These are phyloP conservation scores for Vireo altiloquus DNA, from an alignment of 2,113 vertebrate species.

Conservation along the genomic window DNA sequence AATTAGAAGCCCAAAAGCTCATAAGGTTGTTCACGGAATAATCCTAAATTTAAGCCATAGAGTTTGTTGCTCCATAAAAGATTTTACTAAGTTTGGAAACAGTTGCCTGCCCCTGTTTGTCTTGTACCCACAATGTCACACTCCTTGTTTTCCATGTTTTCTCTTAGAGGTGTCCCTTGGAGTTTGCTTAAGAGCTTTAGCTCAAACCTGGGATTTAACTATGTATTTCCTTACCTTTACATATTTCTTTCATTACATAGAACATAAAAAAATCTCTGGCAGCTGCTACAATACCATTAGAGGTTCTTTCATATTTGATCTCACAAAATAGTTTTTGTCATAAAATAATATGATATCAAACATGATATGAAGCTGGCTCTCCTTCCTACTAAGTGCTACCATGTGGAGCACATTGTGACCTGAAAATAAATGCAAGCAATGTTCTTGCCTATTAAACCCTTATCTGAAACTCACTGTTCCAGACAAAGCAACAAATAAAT, in stretches of 20 bases:
- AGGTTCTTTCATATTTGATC: not conserved
- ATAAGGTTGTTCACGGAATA: not conserved
- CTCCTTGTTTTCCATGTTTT: not conserved
- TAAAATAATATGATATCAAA: not conserved
- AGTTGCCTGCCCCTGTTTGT: not conserved
- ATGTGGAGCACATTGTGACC: not conserved
- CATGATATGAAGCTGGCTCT: not conserved
- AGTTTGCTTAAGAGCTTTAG: not conserved
- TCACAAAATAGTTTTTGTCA: not conserved
- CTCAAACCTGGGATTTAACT: not conserved
- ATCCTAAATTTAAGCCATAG: not conserved
- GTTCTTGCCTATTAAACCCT: not conserved
- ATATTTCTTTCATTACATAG: not conserved
- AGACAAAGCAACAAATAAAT: not conserved
- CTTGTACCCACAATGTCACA: not conserved
- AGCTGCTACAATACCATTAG: not conserved
- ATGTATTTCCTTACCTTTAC: not conserved
- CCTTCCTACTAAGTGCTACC: not conserved
- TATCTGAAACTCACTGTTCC: not conserved
- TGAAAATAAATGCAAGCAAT: not conserved
- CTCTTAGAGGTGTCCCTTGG: not conserved
- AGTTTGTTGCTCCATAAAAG: not conserved
- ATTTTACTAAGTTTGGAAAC: not conserved
- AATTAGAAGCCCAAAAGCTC: not conserved
- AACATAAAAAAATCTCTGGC: not conserved